These are phyloP conservation scores for Lutraria rhynchaena DNA, from an alignment of 1,140 invertebrate species.

Conservation along the genomic window DNA sequence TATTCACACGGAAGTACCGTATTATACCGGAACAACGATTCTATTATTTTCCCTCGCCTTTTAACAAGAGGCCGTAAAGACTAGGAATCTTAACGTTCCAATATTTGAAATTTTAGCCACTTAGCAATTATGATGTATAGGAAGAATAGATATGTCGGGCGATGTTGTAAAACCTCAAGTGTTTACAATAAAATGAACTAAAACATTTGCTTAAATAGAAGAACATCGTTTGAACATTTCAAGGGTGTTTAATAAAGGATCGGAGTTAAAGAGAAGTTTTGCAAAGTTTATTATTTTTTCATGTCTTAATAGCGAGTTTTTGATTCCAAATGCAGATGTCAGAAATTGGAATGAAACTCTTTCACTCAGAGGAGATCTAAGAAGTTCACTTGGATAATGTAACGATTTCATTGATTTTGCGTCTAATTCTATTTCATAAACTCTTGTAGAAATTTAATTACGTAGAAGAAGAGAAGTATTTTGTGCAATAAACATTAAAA, in stretches of 20 bases:
- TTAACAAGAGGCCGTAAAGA: slow-evolving; percentile 5
- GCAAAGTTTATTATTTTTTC: slow-evolving; percentile 38
- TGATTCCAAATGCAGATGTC: slow-evolving; percentile 52
- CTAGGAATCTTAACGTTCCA: slow-evolving; percentile 13
- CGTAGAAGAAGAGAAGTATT: not conserved
- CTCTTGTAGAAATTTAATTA: slow-evolving; percentile 29
- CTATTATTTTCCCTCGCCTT: slow-evolving; percentile 7
- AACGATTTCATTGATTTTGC: slow-evolving; percentile 42
- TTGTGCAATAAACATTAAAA: not conserved
- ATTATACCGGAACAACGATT: slow-evolving; percentile 30
- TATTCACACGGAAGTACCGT: slow-evolving; percentile 33
- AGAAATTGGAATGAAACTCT: slow-evolving; percentile 15
- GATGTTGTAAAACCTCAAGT: slow-evolving; percentile 38
- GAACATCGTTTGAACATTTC: slow-evolving; percentile 31
- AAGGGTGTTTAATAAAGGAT: slow-evolving; percentile 36
- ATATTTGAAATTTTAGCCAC: slow-evolving; percentile 42
- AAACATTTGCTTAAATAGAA: slow-evolving; percentile 25
- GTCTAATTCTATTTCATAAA: slow-evolving; percentile 16
- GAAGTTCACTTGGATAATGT: slow-evolving; percentile 10
- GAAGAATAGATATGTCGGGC: slow-evolving; percentile 26
- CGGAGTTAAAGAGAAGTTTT: slow-evolving; percentile 21
- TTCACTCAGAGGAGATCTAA: slow-evolving; percentile 32
- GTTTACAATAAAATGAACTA: slow-evolving; percentile 15
- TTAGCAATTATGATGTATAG: slow-evolving; percentile 36
- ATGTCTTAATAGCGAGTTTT: slow-evolving; percentile 23